Evolutionary conservation across 1,140 invertebrate species (phyloP), one percentile per base, ranked within the genome.

Genomic region (Drosophila oshimai): DNA sequence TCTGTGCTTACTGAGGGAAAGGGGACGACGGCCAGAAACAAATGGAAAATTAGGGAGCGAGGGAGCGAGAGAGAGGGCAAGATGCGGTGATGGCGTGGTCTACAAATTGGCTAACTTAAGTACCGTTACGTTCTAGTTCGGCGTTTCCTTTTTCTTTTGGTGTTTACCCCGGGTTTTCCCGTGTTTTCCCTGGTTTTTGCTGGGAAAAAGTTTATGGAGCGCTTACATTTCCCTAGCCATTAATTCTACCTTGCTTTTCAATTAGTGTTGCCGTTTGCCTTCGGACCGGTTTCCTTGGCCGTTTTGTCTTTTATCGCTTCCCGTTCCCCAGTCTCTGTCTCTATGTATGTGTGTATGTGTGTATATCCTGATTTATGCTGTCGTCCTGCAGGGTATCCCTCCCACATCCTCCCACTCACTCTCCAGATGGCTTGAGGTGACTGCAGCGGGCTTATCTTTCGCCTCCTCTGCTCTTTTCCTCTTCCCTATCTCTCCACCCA

Each of bases 81-180:
- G 22, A 39, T 39, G 26, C 33, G 37, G 46, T 68, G 44, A 62
- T 46, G 61, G 49, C 69, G 46, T 74, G 57, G 68, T 70, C 73
- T 70, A 54, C 86, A 83, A 88, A 88, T 88, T 88, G 83, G 83
- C 78, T 37, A 88, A 88, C 83, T 88, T 88, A 88, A 88, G 83
- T 88, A 64, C 83, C 84, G 71, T 88, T 78, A 75, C 84, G 83
- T 83, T 83, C 75, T 72, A 83, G 81, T 77, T 83, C 7, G 33
- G 37, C 22, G 20, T 69, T 74, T 69, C 41, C 49, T 64, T 73
- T 67, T 50, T 50, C 45, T 62, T 55, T 45, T 28, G 64, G 37
- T 70, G 47, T 39, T 34, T 47, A 17, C 29, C 47, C 17, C 6
- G 36, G 26, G 34, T 60, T 71, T 71, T 44, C 41, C 41, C 28